phyloP scores from a whole-genome alignment of 1,140 invertebrate species.

The Lordiphosa mommai region DNA sequence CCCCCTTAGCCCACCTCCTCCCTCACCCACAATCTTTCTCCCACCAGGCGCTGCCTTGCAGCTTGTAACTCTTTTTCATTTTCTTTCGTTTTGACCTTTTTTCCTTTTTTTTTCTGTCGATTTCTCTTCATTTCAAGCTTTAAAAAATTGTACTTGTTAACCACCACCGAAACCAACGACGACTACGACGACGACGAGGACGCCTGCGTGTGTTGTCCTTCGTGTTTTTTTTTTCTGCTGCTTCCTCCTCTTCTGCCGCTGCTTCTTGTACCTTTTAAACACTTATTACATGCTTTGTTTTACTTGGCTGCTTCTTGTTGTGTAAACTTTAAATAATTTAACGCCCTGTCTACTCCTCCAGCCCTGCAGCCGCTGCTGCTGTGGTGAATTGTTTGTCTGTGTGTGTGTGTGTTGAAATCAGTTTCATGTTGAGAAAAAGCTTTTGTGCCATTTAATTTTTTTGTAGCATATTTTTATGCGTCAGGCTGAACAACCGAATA shows the following conservation, averaged over 20 bases:
- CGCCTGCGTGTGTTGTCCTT: constrained; percentile 6
- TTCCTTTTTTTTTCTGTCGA: background rate
- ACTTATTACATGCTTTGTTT: constrained; percentile 57
- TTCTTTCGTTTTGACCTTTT: background rate
- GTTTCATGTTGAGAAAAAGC: constrained; percentile 41
- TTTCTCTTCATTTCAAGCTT: constrained; percentile 6
- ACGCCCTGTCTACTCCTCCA: background rate
- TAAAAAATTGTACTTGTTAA: constrained; percentile 5
- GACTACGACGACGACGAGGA: background rate
- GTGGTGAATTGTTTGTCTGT: constrained; percentile 30
- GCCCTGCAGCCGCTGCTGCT: background rate
- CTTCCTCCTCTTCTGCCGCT: background rate
- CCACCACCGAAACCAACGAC: constrained; percentile 1
- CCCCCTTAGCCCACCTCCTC: no score
- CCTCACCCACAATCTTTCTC: background rate
- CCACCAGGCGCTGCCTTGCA: constrained; percentile 9
- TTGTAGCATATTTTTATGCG: constrained; percentile 68
- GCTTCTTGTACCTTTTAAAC: constrained; percentile 41
- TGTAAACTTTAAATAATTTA: constrained; percentile 69
- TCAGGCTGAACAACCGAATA: constrained; percentile 18
- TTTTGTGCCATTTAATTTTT: constrained; percentile 14
- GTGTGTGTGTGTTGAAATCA: constrained; percentile 52
- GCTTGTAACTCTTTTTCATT: constrained; percentile 6
- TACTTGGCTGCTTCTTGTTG: constrained; percentile 28
- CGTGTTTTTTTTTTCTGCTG: background rate